These are phyloP conservation scores for Apis florea DNA, from an alignment of 1,140 invertebrate genomes.

Conservation along the genomic window DNA sequence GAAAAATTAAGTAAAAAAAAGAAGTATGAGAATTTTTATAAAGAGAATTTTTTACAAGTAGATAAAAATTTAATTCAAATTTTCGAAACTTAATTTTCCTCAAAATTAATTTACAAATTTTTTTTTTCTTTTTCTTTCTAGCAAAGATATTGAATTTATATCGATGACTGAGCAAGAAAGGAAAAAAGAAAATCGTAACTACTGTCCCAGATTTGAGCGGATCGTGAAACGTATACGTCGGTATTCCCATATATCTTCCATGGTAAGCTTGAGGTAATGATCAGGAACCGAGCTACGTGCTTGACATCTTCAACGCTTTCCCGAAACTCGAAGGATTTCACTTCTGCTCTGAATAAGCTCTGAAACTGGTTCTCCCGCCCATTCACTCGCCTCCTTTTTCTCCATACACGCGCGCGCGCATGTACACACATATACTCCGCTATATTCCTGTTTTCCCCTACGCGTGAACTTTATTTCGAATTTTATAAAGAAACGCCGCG, in stretches of 20 bases:
- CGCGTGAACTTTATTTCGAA: conserved; percentile 35
- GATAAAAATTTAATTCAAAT: too few species aligned
- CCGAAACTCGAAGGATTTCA: conserved; percentile 39
- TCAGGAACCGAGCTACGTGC: conserved; percentile 50
- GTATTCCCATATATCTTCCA: conserved; percentile 28
- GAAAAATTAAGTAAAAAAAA: neutral
- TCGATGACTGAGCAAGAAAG: too few species aligned
- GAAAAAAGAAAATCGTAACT: too few species aligned
- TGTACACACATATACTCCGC: too few species aligned
- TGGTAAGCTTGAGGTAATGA: conserved; percentile 37
- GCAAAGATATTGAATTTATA: too few species aligned
- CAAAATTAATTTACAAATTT: too few species aligned
- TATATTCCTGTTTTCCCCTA: neutral
- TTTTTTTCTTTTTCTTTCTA: too few species aligned
- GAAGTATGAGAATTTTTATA: too few species aligned
- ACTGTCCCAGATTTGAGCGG: neutral
- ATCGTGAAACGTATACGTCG: conserved; percentile 5
- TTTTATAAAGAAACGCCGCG: neutral
- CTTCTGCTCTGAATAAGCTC: conserved; percentile 47
- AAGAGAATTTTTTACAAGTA: too few species aligned
- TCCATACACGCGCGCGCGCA: neutral
- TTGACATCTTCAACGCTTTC: conserved; percentile 38
- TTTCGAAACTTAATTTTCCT: too few species aligned
- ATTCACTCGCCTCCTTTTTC: conserved; percentile 23
- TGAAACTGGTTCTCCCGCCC: conserved; percentile 34